phyloP scores from a whole-genome alignment of 2,113 vertebrate genomes.

The Paradoxurus hermaphroditus region DNA sequence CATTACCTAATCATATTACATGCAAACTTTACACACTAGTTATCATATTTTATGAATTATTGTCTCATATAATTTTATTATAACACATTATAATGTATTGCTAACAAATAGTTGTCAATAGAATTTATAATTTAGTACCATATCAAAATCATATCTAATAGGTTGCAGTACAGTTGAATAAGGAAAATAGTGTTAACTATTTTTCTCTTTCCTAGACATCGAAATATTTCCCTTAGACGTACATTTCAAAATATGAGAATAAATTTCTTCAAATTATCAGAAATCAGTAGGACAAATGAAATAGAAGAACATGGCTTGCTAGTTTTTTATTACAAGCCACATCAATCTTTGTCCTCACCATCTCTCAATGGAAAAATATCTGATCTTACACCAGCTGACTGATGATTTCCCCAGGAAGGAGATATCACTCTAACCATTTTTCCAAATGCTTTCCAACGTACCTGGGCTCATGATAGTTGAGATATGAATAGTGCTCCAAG shows the following conservation, averaged over 20 bases:
- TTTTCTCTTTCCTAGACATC: neutral
- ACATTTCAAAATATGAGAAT: constrained; percentile 25
- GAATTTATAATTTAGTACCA: neutral
- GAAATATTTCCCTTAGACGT: neutral
- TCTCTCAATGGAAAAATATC: neutral
- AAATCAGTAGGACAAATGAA: neutral
- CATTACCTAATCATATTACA: neutral
- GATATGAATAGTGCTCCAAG: constrained; percentile 94
- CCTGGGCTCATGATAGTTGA: constrained; percentile 98
- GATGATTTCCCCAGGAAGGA: neutral
- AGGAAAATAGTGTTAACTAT: neutral
- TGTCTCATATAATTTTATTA: neutral
- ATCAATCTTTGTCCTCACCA: neutral
- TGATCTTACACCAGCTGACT: neutral
- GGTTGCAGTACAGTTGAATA: neutral
- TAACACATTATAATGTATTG: neutral
- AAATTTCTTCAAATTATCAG: neutral
- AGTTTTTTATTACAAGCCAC: neutral
- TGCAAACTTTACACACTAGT: neutral
- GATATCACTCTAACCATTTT: neutral
- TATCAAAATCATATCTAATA: constrained; percentile 16
- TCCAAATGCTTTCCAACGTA: constrained; percentile 62
- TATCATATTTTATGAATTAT: neutral
- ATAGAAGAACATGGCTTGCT: neutral
- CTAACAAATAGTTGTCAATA: neutral